Evolutionary conservation across 2,113 vertebrate species (phyloP).

Genomic region (Ivindomyrus marchei): DNA sequence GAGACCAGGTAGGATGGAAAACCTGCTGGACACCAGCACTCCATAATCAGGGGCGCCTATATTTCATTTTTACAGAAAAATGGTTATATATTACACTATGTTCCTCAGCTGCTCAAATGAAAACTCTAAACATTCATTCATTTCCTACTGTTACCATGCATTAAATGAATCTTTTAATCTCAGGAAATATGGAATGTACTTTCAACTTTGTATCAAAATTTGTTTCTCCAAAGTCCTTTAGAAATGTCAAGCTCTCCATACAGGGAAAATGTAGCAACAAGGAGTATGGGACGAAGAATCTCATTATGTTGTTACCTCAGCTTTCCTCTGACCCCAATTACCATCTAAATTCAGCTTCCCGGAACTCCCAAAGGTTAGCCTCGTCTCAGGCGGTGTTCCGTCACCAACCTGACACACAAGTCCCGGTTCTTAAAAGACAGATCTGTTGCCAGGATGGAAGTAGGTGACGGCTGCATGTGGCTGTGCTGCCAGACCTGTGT

Average conservation of each 20-base stretch:
- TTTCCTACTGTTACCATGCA: neutral
- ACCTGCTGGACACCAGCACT: neutral
- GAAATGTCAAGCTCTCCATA: conserved; percentile 7
- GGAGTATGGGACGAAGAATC: neutral
- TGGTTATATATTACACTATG: neutral
- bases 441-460: neutral
- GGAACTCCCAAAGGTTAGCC: conserved; percentile 19
- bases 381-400: neutral
- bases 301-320: conserved; percentile 3
- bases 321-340: conserved; percentile 25
- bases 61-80: neutral
- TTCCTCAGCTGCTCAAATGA: neutral
- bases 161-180: neutral
- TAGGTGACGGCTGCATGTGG: neutral
- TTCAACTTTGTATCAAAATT: conserved; percentile 3
- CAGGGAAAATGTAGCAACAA: neutral
- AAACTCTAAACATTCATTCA: neutral
- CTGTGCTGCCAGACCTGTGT: neutral
- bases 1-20: neutral
- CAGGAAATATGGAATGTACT: neutral
- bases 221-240: conserved; percentile 1
- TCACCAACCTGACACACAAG: conserved; percentile 2
- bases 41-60: neutral
- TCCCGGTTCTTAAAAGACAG: conserved; percentile 2
- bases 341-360: neutral